Evolutionary conservation across 1,140 invertebrate genomes (phyloP).

Genomic region (Parasteatoda tepidariorum): DNA sequence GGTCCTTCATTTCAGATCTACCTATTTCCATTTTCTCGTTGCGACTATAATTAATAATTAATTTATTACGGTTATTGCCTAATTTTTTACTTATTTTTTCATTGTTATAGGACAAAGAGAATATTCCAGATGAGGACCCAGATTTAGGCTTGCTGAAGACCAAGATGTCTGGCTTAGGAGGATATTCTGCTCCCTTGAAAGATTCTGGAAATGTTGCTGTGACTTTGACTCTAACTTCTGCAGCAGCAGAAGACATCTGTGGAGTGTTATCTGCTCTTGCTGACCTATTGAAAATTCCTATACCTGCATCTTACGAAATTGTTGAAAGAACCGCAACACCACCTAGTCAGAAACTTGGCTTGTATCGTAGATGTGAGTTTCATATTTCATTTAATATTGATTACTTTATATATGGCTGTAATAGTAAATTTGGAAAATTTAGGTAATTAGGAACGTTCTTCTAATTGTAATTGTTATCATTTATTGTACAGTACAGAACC

Average conservation of each 20-base stretch:
- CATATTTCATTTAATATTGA: conserved; percentile 12
- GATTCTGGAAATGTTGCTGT: conserved; percentile 90
- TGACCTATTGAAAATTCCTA: conserved; percentile 89
- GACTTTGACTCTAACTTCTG: conserved; percentile 88
- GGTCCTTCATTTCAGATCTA: too few relatives aligned
- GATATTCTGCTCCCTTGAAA: conserved; percentile 71
- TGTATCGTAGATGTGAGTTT: conserved; percentile 73
- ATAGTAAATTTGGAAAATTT: too few relatives aligned
- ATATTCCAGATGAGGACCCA: conserved; percentile 63
- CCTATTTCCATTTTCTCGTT: too few relatives aligned
- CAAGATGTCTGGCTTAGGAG: conserved; percentile 65
- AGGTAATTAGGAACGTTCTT: too few relatives aligned
- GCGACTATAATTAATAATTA: too few relatives aligned
- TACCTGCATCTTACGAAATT: conserved; percentile 86
- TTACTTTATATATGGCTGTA: too few relatives aligned
- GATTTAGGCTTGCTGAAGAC: conserved; percentile 38
- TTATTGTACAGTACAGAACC: too few relatives aligned
- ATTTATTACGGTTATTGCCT: background rate
- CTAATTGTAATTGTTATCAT: too few relatives aligned
- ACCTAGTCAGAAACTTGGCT: conserved; percentile 81
- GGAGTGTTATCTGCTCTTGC: conserved; percentile 90
- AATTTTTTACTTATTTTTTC: background rate
- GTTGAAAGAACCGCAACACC: conserved; percentile 82
- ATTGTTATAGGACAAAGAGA: conserved; percentile 69
- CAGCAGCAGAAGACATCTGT: conserved; percentile 91